Evolutionary conservation across 2,888 invertebrate species (phyloP), one percentile per base, ranked within the genome.

Genomic region (Chrysolina haemoptera): DNA sequence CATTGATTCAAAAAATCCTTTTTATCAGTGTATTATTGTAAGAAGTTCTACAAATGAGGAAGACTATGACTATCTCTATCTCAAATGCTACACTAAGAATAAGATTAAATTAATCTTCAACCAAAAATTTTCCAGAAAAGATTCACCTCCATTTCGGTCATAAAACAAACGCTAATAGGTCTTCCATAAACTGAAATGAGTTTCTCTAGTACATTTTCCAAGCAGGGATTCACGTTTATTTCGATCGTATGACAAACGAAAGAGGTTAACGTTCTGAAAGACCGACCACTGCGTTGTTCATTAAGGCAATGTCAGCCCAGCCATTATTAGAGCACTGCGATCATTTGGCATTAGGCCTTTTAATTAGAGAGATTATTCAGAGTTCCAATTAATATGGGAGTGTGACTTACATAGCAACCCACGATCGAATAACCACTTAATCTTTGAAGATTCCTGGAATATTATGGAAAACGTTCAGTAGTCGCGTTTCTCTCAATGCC

Each of bases 291-390:
- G 55, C 55, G 18, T 55, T 27, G 59, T 59, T 59, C 59, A 59
- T 59, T 59, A 59, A 59, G 27, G 59, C 59, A 22, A 59, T 59
- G 35, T 35, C 27, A 40, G 22, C 62, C 12, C 9, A 18, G 22
- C 62, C 27, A 68, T 43, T 59, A 43, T n/a, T 68, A 68, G n/a
- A 43, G 48, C 35, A 46, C 62, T 62, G 18, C 3, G 68, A 48
- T 68, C 68, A 62, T 46, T 67, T 62, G 62, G 43, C 43, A 59
- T 62, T 62, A 46, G 27, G 68, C 62, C 59, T 62, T 46, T 62
- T 62, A 62, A 68, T 68, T 62, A 46, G 20, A 6, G 62, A 59
- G 11, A 68, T 68, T 68, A 62, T 62, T 20, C 68, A 41, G 62
- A 68, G 62, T 62, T 62, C 22, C 16, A 43, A 68, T 59, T 59